Evolutionary conservation across 2,888 invertebrate genomes (phyloP).

Genomic region (Dryococelus australis): DNA sequence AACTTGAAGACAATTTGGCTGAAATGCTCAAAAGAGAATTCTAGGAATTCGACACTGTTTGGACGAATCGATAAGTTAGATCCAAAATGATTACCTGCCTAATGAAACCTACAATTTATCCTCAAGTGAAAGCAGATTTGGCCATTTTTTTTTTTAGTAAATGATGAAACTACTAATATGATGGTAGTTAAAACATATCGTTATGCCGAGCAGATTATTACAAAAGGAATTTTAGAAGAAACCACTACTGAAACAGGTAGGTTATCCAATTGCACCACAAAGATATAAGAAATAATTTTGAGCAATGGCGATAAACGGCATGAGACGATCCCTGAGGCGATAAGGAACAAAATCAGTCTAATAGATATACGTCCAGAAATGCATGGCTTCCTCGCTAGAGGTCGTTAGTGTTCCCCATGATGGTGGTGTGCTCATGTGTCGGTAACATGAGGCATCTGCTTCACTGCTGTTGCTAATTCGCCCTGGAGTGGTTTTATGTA

Average conservation of each 20-base stretch:
- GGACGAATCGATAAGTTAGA: not conserved
- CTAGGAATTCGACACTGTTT: not conserved
- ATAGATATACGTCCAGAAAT: too few species aligned
- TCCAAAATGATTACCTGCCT: not conserved
- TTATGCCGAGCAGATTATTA: not conserved
- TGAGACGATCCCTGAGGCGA: too few species aligned
- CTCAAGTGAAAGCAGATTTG: not conserved
- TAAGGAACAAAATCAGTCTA: too few species aligned
- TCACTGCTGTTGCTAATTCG: slow-evolving; percentile 2
- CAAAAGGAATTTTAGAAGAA: not conserved
- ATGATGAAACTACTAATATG: not conserved
- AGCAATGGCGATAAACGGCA: too few species aligned
- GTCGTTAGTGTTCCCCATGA: not conserved
- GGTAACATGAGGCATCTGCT: not conserved
- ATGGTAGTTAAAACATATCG: not conserved
- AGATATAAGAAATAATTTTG: too few species aligned
- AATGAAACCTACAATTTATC: not conserved
- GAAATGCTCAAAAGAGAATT: not conserved
- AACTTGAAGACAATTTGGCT: not conserved
- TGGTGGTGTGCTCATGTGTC: not conserved
- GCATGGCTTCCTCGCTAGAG: not conserved
- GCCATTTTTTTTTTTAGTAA: not conserved
- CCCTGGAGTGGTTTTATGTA: not conserved
- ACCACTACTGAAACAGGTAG: not conserved
- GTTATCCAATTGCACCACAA: not conserved